phyloP scores from a whole-genome alignment of 1,140 invertebrate species.

The Conus betulinus region DNA sequence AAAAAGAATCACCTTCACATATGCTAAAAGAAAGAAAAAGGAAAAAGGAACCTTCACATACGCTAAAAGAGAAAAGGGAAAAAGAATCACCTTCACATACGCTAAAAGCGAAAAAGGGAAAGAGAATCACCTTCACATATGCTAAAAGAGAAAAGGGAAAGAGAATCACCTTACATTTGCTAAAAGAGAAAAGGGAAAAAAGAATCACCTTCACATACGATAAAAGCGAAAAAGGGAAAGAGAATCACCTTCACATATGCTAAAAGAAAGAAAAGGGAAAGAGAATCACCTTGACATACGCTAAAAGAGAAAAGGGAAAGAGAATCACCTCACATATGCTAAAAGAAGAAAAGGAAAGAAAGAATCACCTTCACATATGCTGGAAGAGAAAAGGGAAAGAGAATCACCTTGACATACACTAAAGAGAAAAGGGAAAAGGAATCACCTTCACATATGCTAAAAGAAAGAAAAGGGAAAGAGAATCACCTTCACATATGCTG shows the following conservation, averaged over 20 bases:
- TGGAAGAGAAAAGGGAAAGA: background rate
- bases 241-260: background rate
- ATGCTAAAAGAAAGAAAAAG: no score
- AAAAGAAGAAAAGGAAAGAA: background rate
- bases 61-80: background rate
- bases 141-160: background rate
- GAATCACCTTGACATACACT: no score
- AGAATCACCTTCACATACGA: constrained; percentile 60
- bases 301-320: background rate
- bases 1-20: background rate
- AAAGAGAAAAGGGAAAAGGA: background rate
- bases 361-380: background rate
- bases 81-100: background rate
- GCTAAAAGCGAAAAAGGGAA: background rate
- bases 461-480: background rate
- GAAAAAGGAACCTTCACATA: background rate
- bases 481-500: background rate
- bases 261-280: background rate
- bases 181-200: background rate
- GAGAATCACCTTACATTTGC: constrained; percentile 49
- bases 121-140: constrained; percentile 49
- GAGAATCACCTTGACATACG: background rate
- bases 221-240: background rate
- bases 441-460: background rate
- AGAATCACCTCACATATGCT: background rate